These are phyloP conservation scores for Tyrophagus putrescentiae DNA, from an alignment of 1,140 invertebrate species.

Conservation along the genomic window DNA sequence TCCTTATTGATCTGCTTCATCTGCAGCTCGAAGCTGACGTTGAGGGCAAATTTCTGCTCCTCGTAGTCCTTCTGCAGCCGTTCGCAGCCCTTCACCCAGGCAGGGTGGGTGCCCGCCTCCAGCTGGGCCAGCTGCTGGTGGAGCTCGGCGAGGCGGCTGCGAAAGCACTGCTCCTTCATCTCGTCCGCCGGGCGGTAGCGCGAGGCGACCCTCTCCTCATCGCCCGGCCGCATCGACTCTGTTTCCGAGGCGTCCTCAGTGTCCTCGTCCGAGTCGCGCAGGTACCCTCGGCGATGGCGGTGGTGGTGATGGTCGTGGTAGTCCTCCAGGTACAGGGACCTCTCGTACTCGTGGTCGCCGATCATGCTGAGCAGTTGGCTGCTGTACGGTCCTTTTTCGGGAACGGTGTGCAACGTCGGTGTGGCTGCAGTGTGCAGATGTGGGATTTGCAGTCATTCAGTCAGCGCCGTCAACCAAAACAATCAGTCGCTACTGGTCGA, in stretches of 20 bases:
- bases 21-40: slow-evolving; percentile 63
- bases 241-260: slow-evolving; percentile 57
- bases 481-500: no score
- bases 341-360: no score
- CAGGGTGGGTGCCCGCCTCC: slow-evolving; percentile 65
- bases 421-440: no score
- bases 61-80: slow-evolving; percentile 64
- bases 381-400: no score
- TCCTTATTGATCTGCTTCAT: slow-evolving; percentile 67
- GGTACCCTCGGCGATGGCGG: neutral
- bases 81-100: slow-evolving; percentile 63
- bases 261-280: slow-evolving; percentile 42
- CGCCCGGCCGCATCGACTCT: slow-evolving; percentile 61
- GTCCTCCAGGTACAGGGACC: no score
- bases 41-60: slow-evolving; percentile 61
- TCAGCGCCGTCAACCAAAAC: no score
- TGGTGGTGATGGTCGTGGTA: slow-evolving; percentile 11
- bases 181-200: slow-evolving; percentile 49
- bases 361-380: no score
- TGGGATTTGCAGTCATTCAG: no score
- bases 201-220: no score
- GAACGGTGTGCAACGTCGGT: no score
- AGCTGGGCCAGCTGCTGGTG: slow-evolving; percentile 79
- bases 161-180: slow-evolving; percentile 71
- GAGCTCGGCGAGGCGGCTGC: slow-evolving; percentile 72